These are phyloP conservation scores for Periophthalmus magnuspinnatus DNA, from an alignment of 2,797 vertebrate genomes.

Conservation along the genomic window DNA sequence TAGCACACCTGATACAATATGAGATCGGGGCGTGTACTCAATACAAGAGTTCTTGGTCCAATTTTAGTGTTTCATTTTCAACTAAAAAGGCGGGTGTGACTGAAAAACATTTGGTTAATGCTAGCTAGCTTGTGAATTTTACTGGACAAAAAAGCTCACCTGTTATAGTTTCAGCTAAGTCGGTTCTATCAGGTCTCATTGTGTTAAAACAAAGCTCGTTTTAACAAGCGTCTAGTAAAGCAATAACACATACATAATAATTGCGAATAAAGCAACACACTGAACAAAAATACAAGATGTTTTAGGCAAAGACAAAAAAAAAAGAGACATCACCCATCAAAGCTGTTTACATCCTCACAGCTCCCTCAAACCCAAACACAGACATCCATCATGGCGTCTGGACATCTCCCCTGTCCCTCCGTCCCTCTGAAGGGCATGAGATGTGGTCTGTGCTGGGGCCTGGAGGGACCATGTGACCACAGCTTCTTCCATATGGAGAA, in stretches of 20 bases:
- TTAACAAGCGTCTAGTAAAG: too few species aligned
- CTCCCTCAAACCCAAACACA: slow-evolving; percentile 25
- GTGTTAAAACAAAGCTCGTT: too few species aligned
- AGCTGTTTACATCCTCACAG: slow-evolving; percentile 20
- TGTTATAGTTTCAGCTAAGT: too few species aligned
- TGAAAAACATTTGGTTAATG: too few species aligned
- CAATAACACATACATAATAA: background rate
- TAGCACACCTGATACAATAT: too few species aligned
- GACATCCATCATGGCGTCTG: slow-evolving; percentile 27
- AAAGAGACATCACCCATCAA: background rate
- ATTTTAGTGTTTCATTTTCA: too few species aligned
- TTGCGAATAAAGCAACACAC: background rate
- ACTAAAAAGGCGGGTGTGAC: too few species aligned
- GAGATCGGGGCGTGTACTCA: too few species aligned
- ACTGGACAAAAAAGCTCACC: too few species aligned
- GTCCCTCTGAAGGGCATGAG: slow-evolving; percentile 70
- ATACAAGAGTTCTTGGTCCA: too few species aligned
- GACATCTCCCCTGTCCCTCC: slow-evolving; percentile 66
- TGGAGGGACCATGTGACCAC: slow-evolving; percentile 64
- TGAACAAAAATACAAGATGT: background rate
- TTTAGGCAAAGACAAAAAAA: background rate
- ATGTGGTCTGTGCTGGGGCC: slow-evolving; percentile 59
- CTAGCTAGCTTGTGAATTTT: too few species aligned
- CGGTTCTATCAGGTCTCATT: too few species aligned
- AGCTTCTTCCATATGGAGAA: slow-evolving; percentile 69